These are phyloP conservation scores for Galago senegalensis DNA, from an alignment of 2,797 vertebrate genomes.

Conservation along the genomic window DNA sequence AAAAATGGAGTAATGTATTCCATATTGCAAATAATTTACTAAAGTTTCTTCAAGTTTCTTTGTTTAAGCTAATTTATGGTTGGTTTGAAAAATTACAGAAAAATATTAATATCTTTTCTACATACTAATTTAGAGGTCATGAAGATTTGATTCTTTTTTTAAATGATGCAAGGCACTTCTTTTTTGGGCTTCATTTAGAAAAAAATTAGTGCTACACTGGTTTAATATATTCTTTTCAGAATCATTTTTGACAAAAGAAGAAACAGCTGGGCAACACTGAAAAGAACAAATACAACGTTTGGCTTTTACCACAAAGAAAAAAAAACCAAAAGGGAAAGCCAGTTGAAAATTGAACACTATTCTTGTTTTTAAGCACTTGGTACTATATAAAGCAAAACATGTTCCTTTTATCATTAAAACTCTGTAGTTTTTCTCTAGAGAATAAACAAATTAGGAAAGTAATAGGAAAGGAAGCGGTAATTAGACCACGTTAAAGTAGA, in stretches of 20 bases:
- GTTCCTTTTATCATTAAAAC: slow-evolving; percentile 71
- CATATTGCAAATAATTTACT: slow-evolving; percentile 72
- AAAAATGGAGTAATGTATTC: slow-evolving; percentile 62
- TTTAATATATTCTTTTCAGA: slow-evolving; percentile 71
- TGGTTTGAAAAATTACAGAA: slow-evolving; percentile 64
- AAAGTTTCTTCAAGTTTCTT: slow-evolving; percentile 70
- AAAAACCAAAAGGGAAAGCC: slow-evolving; percentile 55
- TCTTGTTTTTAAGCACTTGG: slow-evolving; percentile 57
- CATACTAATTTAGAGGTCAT: slow-evolving; percentile 80
- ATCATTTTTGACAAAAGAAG: slow-evolving; percentile 69
- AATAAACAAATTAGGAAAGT: slow-evolving; percentile 63
- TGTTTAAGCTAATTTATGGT: slow-evolving; percentile 70
- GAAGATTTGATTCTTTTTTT: slow-evolving; percentile 64
- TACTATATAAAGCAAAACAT: slow-evolving; percentile 61
- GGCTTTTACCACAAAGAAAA: slow-evolving; percentile 57
- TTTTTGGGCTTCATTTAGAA: slow-evolving; percentile 70
- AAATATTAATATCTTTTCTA: slow-evolving; percentile 63
- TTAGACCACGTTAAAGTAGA: slow-evolving; percentile 66
- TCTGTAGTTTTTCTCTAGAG: slow-evolving; percentile 24
- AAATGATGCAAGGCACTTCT: slow-evolving; percentile 83
- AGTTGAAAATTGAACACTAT: slow-evolving; percentile 58
- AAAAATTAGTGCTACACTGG: slow-evolving; percentile 71
- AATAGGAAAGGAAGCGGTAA: slow-evolving; percentile 66
- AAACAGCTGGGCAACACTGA: slow-evolving; percentile 52
- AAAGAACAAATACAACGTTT: slow-evolving; percentile 67